Base-by-base conservation (phyloP, 2,113 vertebrate genomes). In the Atlantisia rogersi region DNA sequence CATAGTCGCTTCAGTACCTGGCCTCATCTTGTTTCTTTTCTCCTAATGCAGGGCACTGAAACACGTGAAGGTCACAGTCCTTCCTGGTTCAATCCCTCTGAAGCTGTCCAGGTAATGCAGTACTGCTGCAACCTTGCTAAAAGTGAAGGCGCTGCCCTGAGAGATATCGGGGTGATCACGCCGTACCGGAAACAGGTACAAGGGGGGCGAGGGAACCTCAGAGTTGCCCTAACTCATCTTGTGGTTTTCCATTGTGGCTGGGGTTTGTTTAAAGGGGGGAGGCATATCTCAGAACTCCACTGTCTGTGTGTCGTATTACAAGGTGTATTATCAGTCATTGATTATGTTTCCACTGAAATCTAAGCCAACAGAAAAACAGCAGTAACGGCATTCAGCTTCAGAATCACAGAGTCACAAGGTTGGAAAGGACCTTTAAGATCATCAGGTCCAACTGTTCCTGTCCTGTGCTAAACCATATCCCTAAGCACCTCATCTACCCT, bases 171-270 rank as follows among this genome's bases (percentile, higher is more conserved):
- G 21, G 98, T 99, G 80, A 99, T 99, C 74, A 87, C 99, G 5
- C 99, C 99, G 0, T 99, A 99, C 95, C 98, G 92, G 83, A 99
- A 99, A 94, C 99, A 99, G 98, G 99, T 99, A 95, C 5, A 56
- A 62, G 24, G 44, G 42, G 19, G 37, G 32, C 40, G n/a, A 12
- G 20, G 35, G 5, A 48, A 20, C 16, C 42, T 60, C 28, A 3
- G 1, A 70, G 35, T 12, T 77, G 15, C 25, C 79, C 11, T 59
- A 4, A 75, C 78, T 92, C 19, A 11, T 48, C 39, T 69, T 25
- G 9, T 19, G 7, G 15, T 22, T 74, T 82, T 73, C 32, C 12
- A 1, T 26, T 18, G 46, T 65, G 44, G 19, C 62, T 82, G n/a
- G 84, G 65, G 22, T 55, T 81, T 76, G 14, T 67, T 67, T 93